phyloP scores from a whole-genome alignment of 2,113 vertebrate genomes.

The Rhabdomys dilectus region DNA sequence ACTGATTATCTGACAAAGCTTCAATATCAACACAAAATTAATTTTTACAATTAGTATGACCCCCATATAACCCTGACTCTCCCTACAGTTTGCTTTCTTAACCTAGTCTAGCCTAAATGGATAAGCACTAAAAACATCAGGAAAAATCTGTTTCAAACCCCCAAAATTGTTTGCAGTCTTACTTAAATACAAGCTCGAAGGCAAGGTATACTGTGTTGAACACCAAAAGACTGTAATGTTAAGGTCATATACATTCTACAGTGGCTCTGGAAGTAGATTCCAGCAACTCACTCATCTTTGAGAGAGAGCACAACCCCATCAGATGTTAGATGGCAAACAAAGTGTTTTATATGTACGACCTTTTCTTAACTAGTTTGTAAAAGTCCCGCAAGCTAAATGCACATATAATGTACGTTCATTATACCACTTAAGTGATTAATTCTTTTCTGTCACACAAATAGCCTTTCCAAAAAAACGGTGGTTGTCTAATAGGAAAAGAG shows the following conservation, averaged over 20 bases:
- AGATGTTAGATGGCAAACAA: background rate
- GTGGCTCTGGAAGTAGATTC: background rate
- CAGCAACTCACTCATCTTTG: background rate
- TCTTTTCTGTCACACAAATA: slow-evolving; percentile 39
- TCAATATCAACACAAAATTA: background rate
- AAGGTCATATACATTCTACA: background rate
- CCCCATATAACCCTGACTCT: background rate
- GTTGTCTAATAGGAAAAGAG: background rate
- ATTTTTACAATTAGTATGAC: background rate
- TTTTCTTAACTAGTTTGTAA: slow-evolving; percentile 2
- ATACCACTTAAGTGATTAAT: slow-evolving; percentile 10
- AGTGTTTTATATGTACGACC: background rate
- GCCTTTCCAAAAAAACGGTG: slow-evolving; percentile 40
- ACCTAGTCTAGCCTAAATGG: background rate
- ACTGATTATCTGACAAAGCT: background rate
- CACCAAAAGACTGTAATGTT: background rate
- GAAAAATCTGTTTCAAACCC: background rate
- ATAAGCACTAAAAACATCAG: background rate
- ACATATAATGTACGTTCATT: background rate
- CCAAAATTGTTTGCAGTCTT: background rate
- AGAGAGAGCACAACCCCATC: slow-evolving; percentile 33
- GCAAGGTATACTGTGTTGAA: background rate
- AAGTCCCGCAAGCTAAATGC: slow-evolving; percentile 14
- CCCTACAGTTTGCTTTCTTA: background rate
- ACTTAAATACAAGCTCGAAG: background rate